phyloP scores from a whole-genome alignment of 2,113 vertebrate species.

The Procavia capensis region DNA sequence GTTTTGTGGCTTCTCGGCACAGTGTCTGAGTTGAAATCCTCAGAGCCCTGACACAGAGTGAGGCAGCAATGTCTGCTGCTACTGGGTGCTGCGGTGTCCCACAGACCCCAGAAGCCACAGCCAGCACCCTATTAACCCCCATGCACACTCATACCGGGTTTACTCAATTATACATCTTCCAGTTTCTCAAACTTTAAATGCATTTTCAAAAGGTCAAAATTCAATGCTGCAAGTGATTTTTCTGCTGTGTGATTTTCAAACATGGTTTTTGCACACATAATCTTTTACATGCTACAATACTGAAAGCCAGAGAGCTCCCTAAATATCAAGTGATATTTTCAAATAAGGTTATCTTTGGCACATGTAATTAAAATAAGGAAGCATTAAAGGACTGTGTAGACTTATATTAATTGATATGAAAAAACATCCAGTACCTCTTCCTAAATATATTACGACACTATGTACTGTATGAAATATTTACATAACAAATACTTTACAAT shows the following conservation, averaged over 20 bases:
- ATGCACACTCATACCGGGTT: background rate
- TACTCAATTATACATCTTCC: background rate
- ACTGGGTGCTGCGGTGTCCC: fast-evolving
- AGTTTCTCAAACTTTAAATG: conserved; percentile 26
- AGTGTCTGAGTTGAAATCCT: background rate
- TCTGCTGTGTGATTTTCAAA: conserved; percentile 6
- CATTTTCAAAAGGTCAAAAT: conserved; percentile 24
- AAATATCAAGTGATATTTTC: conserved; percentile 13
- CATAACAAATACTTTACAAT: background rate
- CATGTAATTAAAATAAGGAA: background rate
- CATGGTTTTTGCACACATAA: conserved; percentile 10
- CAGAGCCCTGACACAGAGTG: background rate
- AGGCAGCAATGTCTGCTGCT: background rate
- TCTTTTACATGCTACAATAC: background rate
- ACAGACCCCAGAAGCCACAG: background rate
- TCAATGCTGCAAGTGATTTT: conserved; percentile 9
- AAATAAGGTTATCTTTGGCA: background rate
- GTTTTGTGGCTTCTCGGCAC: background rate
- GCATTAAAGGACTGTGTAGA: background rate
- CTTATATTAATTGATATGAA: background rate
- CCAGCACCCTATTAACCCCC: background rate
- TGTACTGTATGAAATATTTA: background rate
- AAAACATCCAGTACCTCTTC: background rate
- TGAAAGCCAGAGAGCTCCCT: background rate
- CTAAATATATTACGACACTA: background rate